Percentiles rank a stretch among this genome's conserved stretches.
Conservation (phyloP, 2,888 invertebrate genomes). For the Allophyes oxyacanthae region DNA sequence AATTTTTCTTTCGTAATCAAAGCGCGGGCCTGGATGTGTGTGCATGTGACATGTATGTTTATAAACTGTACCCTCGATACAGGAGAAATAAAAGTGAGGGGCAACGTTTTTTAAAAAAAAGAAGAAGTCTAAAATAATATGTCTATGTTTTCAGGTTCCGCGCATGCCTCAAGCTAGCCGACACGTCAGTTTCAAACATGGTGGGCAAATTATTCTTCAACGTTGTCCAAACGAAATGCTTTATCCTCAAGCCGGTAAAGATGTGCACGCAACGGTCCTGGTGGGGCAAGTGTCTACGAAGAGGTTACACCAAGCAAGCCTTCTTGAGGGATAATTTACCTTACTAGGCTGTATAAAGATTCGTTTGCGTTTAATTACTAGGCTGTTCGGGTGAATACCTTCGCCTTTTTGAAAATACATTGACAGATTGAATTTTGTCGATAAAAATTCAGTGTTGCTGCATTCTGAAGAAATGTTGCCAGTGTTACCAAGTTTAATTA, state of each 20-base stretch:
- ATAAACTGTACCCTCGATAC: too few relatives aligned
- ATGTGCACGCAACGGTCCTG: conserved; percentile 93
- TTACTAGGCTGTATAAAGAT: conserved; percentile 79
- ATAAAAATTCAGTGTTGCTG: conserved; percentile 28
- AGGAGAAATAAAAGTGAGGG: too few relatives aligned
- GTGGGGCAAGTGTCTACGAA: conserved; percentile 94
- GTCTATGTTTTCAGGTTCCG: conserved; percentile 92
- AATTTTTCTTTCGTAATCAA: too few relatives aligned
- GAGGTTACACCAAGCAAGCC: conserved; percentile 92
- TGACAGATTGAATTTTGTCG: conserved; percentile 15
- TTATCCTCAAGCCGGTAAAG: conserved; percentile 94
- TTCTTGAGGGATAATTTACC: conserved; percentile 92
- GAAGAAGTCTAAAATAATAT: too few relatives aligned
- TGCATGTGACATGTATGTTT: too few relatives aligned
- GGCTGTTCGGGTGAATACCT: conserved; percentile 22
- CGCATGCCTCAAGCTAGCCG: conserved; percentile 96
- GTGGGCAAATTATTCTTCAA: conserved; percentile 98
- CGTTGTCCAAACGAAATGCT: conserved; percentile 98
- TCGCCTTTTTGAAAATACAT: conserved; percentile 1
- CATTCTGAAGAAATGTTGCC: conserved; percentile 14
- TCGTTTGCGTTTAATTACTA: conserved; percentile 13
- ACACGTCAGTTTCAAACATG: conserved; percentile 95
- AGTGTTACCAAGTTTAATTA: conserved; percentile 40
- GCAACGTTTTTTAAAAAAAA: too few relatives aligned
- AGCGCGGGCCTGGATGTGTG: too few relatives aligned